A percentile compares a stretch with the other conserved stretches of the same genome.
These are phyloP conservation scores for Lasioglossum marginatum DNA, from an alignment of 2,888 invertebrate species.

Conservation along the genomic window DNA sequence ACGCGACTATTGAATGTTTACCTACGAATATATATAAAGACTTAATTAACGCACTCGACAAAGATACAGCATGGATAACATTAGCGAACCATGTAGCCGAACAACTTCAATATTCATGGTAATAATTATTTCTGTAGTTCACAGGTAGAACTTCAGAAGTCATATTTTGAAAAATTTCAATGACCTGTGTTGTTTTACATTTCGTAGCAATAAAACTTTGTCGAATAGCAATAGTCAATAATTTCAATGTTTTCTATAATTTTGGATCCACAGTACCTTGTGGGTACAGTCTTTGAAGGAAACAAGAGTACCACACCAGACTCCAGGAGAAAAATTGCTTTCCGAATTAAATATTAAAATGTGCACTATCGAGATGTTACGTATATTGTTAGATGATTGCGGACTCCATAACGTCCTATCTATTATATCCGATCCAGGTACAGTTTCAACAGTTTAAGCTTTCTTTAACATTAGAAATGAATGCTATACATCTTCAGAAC, in stretches of 20 bases:
- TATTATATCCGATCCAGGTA: conserved; percentile 76
- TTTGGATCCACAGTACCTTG: conserved; percentile 30
- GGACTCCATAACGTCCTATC: conserved; percentile 72
- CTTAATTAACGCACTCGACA: conserved; percentile 71
- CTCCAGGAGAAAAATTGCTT: conserved; percentile 73
- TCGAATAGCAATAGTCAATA: background rate
- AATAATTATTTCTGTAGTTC: conserved; percentile 24
- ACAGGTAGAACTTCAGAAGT: too few species aligned
- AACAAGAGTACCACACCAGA: conserved; percentile 22
- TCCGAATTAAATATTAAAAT: conserved; percentile 74
- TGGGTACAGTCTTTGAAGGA: conserved; percentile 73
- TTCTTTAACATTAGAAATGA: background rate
- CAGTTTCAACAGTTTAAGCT: background rate
- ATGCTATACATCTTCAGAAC: conserved; percentile 65
- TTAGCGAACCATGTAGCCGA: conserved; percentile 72
- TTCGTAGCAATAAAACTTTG: background rate
- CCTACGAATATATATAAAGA: conserved; percentile 71
- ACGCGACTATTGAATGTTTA: conserved; percentile 70
- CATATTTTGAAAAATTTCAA: background rate
- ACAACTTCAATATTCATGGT: conserved; percentile 70
- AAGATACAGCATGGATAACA: conserved; percentile 70
- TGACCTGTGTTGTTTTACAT: too few species aligned
- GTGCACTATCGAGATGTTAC: conserved; percentile 76
- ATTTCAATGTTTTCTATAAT: background rate
- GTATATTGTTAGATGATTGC: conserved; percentile 72